These are phyloP conservation scores for Leptopilina syphax DNA, from an alignment of 2,888 invertebrate species.

Conservation along the genomic window DNA sequence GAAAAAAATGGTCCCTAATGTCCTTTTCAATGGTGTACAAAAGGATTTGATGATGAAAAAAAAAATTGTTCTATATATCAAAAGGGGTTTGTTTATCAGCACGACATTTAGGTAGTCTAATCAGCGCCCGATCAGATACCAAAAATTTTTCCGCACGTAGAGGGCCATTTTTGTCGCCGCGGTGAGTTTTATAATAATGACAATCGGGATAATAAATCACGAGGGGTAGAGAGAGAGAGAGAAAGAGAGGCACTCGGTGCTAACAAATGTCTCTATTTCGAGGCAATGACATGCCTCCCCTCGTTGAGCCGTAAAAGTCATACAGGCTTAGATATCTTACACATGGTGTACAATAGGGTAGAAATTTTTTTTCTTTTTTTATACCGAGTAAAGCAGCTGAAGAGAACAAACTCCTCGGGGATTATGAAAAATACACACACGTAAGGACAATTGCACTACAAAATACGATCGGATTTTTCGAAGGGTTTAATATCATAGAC, in stretches of 20 bases:
- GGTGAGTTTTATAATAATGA: constrained; percentile 71
- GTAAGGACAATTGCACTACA: constrained; percentile 11
- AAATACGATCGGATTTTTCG: neutral
- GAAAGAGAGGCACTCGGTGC: constrained; percentile 64
- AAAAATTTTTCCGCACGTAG: constrained; percentile 43
- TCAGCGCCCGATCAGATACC: constrained; percentile 9
- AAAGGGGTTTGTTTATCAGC: neutral
- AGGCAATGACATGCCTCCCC: constrained; percentile 58
- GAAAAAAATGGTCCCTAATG: too few relatives aligned
- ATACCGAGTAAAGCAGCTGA: constrained; percentile 14
- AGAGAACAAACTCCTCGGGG: neutral
- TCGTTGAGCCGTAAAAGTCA: constrained; percentile 66
- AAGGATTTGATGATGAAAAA: neutral
- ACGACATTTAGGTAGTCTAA: constrained; percentile 6
- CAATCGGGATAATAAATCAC: constrained; percentile 73
- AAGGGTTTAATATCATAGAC: neutral
- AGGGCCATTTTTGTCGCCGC: constrained; percentile 66
- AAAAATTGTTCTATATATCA: constrained; percentile 12
- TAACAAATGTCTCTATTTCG: constrained; percentile 74
- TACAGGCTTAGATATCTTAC: constrained; percentile 52
- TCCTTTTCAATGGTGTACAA: neutral
- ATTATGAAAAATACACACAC: constrained; percentile 23
- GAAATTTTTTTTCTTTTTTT: constrained; percentile 18
- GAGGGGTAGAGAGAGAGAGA: constrained; percentile 60
- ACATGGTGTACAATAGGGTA: constrained; percentile 33